A percentile compares a stretch with the other conserved stretches of the same genome.
phyloP scores from a whole-genome alignment of 2,888 invertebrate species.

The Cetonia aurata region DNA sequence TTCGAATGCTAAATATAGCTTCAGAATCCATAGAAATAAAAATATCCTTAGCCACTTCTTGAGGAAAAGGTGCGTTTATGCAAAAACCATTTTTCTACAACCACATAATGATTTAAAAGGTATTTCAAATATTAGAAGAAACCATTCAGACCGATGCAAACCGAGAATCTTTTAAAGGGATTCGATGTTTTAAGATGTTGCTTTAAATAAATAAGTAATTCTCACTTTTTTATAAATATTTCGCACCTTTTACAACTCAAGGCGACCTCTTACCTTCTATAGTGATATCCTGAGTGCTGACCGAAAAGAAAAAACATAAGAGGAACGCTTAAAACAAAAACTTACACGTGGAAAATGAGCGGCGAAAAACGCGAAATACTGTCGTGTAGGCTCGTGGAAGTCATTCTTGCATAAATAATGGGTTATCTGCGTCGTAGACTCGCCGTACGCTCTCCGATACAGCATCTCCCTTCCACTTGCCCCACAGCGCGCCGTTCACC shows the following conservation, averaged over 20 bases:
- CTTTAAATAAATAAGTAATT: too few species aligned
- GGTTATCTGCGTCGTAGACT: conserved; percentile 24
- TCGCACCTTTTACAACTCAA: conserved; percentile 6
- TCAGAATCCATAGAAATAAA: too few species aligned
- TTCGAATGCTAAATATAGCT: too few species aligned
- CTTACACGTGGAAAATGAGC: conserved; percentile 15
- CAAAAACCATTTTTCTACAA: too few species aligned
- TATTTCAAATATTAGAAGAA: too few species aligned
- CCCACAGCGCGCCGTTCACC: background rate
- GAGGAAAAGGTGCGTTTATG: too few species aligned
- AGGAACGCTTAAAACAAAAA: background rate
- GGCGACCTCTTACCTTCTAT: background rate
- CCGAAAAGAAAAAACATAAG: background rate
- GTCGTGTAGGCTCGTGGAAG: conserved; percentile 34
- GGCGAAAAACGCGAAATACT: conserved; percentile 34
- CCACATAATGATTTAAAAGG: too few species aligned
- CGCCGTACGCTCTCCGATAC: conserved; percentile 1
- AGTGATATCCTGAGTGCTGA: conserved; percentile 8
- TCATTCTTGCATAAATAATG: conserved; percentile 37
- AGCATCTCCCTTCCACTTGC: background rate
- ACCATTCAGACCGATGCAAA: too few species aligned
- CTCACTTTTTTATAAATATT: background rate
- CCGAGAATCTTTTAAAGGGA: too few species aligned
- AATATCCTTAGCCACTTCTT: too few species aligned
- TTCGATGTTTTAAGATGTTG: too few species aligned